A percentile compares a stretch with the other conserved stretches of the same genome.
Evolutionary conservation across 2,888 invertebrate species (phyloP).

Genomic region (Ichneumoninae sp.): DNA sequence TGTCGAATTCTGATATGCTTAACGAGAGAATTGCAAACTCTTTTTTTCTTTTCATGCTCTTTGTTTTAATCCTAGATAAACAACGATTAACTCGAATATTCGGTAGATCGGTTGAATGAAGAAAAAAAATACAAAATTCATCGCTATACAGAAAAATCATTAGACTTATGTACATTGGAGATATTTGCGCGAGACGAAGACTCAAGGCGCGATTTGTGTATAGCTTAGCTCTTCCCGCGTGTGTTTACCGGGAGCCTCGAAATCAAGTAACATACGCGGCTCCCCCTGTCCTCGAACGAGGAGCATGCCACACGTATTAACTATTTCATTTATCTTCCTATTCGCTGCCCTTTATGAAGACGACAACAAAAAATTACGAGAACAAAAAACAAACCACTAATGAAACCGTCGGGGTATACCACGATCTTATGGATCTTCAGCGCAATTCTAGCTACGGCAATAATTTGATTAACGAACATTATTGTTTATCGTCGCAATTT

Average conservation of each 20-base stretch:
- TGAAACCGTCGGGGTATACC: neutral
- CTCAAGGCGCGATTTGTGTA: conserved; percentile 51
- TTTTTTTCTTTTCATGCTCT: conserved; percentile 42
- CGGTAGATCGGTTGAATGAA: conserved; percentile 31
- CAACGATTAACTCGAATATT: neutral
- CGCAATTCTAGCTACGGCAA: conserved; percentile 34
- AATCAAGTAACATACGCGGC: conserved; percentile 24
- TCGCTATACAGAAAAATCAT: conserved; percentile 16
- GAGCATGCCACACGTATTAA: conserved; percentile 44
- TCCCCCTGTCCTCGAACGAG: conserved; percentile 42
- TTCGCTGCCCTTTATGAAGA: conserved; percentile 19
- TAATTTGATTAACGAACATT: conserved; percentile 46
- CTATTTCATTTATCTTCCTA: conserved; percentile 65
- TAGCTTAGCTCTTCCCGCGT: conserved; percentile 61
- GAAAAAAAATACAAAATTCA: conserved; percentile 5
- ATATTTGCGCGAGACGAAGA: conserved; percentile 24
- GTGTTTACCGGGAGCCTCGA: conserved; percentile 44
- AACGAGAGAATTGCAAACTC: conserved; percentile 23
- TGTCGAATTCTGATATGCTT: conserved; percentile 43
- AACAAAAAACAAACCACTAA: neutral
- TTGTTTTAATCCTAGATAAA: conserved; percentile 24
- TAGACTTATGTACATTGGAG: conserved; percentile 60
- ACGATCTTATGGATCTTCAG: conserved; percentile 28
- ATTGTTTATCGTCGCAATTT: conserved; percentile 51
- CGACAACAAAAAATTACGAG: neutral